Evolutionary conservation across 2,888 invertebrate species (phyloP).

Genomic region (Melieria picta): DNA sequence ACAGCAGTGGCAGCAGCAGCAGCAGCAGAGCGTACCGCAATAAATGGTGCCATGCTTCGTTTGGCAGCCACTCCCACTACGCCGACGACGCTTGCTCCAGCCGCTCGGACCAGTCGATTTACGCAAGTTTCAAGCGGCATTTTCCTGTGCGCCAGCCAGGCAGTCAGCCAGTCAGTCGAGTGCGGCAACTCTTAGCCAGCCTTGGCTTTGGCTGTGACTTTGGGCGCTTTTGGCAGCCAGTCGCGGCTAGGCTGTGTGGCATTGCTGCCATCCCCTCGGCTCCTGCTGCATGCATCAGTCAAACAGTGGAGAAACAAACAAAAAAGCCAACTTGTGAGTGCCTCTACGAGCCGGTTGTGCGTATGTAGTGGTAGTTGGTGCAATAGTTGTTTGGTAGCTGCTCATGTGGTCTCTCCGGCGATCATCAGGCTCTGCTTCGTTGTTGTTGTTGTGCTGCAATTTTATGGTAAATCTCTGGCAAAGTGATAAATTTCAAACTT

Average conservation of each 20-base stretch:
- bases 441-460: not conserved
- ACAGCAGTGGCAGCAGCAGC: too few species aligned
- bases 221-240: not conserved
- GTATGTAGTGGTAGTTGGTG: not conserved
- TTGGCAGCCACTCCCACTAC: slow-evolving; percentile 42
- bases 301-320: not conserved
- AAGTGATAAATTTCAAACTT: slow-evolving; percentile 13
- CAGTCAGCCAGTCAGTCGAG: not conserved
- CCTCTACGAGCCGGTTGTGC: not conserved
- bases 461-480: not conserved
- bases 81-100: not conserved
- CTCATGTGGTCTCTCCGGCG: slow-evolving; percentile 8
- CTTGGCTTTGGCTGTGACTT: slow-evolving; percentile 11
- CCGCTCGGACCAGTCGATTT: not conserved
- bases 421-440: not conserved
- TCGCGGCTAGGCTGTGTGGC: not conserved
- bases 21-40: not conserved
- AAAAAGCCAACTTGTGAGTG: not conserved
- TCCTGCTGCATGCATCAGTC: too few species aligned
- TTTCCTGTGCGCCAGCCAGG: not conserved
- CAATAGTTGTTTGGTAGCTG: not conserved
- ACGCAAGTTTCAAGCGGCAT: slow-evolving; percentile 15
- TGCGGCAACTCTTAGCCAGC: not conserved
- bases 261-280: not conserved
- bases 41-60: slow-evolving; percentile 16